phyloP scores from a whole-genome alignment of 2,113 vertebrate genomes.

The Epinephelus cyanopodus region DNA sequence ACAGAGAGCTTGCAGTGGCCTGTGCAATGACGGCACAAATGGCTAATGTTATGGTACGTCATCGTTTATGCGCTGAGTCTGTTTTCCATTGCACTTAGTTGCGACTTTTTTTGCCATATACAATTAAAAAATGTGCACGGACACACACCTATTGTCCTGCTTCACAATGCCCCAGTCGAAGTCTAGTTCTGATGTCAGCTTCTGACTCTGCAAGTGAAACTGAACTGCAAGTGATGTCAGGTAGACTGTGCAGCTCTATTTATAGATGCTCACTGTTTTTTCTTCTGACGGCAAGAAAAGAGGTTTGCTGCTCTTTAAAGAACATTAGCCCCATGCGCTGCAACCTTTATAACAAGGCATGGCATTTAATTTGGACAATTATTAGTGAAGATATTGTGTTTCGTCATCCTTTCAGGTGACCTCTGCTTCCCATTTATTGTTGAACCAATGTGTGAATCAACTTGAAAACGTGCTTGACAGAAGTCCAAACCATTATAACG shows the following conservation, averaged over 20 bases:
- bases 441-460: not conserved
- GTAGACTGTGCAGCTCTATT: conserved; percentile 36
- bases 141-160: not conserved
- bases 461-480: not conserved
- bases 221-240: conserved; percentile 30
- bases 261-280: conserved; percentile 34
- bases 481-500: not conserved
- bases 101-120: too few relatives aligned
- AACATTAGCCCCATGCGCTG: not conserved
- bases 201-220: conserved; percentile 13
- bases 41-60: too few relatives aligned
- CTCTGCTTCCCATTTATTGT: not conserved
- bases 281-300: conserved; percentile 13
- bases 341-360: too few relatives aligned
- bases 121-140: too few relatives aligned
- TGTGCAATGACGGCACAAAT: too few relatives aligned
- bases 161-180: not conserved
- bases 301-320: not conserved
- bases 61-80: too few relatives aligned
- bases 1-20: too few relatives aligned
- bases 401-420: not conserved
- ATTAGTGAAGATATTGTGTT: too few relatives aligned
- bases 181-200: conserved; percentile 18
- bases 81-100: too few relatives aligned
- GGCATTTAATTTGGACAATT: too few relatives aligned